These are phyloP conservation scores for Toxostoma redivivum DNA, from an alignment of 2,113 vertebrate species.

Conservation along the genomic window DNA sequence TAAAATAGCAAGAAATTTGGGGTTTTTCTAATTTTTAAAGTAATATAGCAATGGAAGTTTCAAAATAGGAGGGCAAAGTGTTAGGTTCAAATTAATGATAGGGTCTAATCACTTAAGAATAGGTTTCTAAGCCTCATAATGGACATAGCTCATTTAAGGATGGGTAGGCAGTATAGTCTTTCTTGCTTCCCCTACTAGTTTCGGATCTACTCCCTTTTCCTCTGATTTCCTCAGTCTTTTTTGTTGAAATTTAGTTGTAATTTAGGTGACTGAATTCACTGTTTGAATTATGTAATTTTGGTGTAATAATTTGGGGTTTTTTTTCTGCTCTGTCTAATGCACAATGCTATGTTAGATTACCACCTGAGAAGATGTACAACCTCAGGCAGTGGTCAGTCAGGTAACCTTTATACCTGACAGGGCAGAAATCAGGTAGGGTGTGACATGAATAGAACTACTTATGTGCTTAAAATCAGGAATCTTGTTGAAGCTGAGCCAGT, in stretches of 20 bases:
- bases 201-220: neutral
- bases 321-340: neutral
- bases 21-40: neutral
- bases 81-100: neutral
- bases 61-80: neutral
- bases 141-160: neutral
- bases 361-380: neutral
- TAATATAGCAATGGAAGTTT: neutral
- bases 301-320: accelerated
- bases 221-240: neutral
- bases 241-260: neutral
- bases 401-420: neutral
- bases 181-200: neutral
- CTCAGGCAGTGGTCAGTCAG: neutral
- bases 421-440: neutral
- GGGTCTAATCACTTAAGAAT: neutral
- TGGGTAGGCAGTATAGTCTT: neutral
- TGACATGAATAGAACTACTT: constrained; percentile 3
- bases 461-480: constrained; percentile 35
- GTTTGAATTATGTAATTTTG: neutral
- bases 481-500: constrained; percentile 22
- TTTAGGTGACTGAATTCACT: neutral
- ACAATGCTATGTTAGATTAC: neutral
- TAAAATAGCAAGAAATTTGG: neutral
- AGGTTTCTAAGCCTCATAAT: neutral